Percentiles rank a stretch among this genome's conserved stretches.
Evolutionary conservation across 1,140 invertebrate genomes (phyloP).

Genomic region (Trissolcus basalis): DNA sequence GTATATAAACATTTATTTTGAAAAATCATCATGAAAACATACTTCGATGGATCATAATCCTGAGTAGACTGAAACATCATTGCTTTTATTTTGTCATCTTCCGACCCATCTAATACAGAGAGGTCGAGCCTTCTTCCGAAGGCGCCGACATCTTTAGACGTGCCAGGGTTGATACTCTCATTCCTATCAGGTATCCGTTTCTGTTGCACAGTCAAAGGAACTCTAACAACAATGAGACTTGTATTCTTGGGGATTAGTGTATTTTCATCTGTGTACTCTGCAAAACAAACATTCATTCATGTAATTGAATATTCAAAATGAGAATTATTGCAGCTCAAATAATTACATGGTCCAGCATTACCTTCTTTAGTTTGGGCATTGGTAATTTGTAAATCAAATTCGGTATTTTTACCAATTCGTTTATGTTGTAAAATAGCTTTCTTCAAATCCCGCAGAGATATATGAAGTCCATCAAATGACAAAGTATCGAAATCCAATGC

Average conservation of each 20-base stretch:
- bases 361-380: slow-evolving; percentile 99
- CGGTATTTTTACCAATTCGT: slow-evolving; percentile 92
- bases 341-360: too few species aligned
- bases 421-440: slow-evolving; percentile 96
- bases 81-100: slow-evolving; percentile 97
- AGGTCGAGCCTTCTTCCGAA: slow-evolving; percentile 85
- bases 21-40: slow-evolving; percentile 68
- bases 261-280: slow-evolving; percentile 93
- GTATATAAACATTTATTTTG: too few species aligned
- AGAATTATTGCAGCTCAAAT: too few species aligned
- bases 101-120: slow-evolving; percentile 91
- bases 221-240: slow-evolving; percentile 94
- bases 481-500: slow-evolving; percentile 95
- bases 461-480: slow-evolving; percentile 97
- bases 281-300: slow-evolving; percentile 63
- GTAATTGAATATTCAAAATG: slow-evolving; percentile 6
- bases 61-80: slow-evolving; percentile 97
- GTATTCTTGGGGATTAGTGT: slow-evolving; percentile 97
- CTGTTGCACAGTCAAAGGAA: slow-evolving; percentile 85
- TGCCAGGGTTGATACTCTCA: slow-evolving; percentile 73
- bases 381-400: slow-evolving; percentile 96
- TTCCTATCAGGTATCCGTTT: slow-evolving; percentile 84
- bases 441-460: slow-evolving; percentile 95
- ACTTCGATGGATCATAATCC: slow-evolving; percentile 98
- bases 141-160: slow-evolving; percentile 77